These are phyloP conservation scores for Neosilurus mollespiculum DNA, from an alignment of 2,797 vertebrate genomes.

Conservation along the genomic window DNA sequence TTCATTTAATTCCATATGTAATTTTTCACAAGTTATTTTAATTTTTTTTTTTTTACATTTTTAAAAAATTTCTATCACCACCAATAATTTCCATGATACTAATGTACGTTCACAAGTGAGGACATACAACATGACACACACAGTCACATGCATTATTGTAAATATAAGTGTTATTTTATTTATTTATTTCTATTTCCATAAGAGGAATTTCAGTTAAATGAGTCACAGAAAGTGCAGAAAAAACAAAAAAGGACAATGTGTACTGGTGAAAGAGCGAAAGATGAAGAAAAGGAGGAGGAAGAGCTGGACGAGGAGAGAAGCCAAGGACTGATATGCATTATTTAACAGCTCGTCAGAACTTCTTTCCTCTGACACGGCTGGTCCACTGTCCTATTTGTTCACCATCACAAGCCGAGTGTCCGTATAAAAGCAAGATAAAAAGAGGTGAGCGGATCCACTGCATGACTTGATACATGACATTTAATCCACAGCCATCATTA, in stretches of 20 bases:
- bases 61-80: not conserved
- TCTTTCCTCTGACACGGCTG: slow-evolving; percentile 18
- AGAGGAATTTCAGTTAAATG: not conserved
- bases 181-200: too few species aligned
- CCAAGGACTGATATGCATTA: slow-evolving; percentile 16
- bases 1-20: not conserved
- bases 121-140: too few species aligned
- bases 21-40: not conserved
- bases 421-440: not conserved
- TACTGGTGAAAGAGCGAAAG: not conserved
- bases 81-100: not conserved
- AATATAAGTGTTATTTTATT: not conserved
- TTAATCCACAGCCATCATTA: not conserved
- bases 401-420: not conserved
- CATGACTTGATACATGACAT: not conserved
- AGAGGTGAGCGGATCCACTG: not conserved
- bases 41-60: too few species aligned
- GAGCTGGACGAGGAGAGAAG: not conserved
- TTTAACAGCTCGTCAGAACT: slow-evolving; percentile 36
- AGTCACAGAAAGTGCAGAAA: not conserved
- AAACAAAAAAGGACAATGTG: not conserved
- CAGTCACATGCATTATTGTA: too few species aligned
- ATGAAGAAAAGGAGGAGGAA: not conserved
- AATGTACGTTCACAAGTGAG: not conserved
- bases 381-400: slow-evolving; percentile 32